A percentile compares a stretch with the other conserved stretches of the same genome.
Evolutionary conservation across 1,140 invertebrate genomes (phyloP).

Genomic region (Heliconius nattereri): DNA sequence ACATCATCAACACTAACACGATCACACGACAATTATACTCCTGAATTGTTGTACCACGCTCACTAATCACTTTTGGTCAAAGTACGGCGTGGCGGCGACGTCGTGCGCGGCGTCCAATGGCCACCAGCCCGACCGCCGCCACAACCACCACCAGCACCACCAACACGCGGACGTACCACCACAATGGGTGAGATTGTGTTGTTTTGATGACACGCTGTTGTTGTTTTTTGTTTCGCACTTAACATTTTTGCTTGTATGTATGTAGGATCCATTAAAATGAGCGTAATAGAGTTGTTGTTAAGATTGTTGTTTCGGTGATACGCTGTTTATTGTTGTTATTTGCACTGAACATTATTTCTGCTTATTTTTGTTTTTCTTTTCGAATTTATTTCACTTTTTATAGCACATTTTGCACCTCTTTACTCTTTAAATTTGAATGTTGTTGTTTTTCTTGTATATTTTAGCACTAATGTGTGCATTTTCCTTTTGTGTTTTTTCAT

Average conservation of each 20-base stretch:
- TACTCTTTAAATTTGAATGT: neutral
- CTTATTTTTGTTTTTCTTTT: no score
- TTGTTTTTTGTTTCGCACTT: constrained; percentile 24
- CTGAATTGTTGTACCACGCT: constrained; percentile 10
- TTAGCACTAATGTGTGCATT: neutral
- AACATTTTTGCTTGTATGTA: neutral
- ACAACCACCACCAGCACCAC: constrained; percentile 66
- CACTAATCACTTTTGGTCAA: constrained; percentile 41
- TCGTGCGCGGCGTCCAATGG: constrained; percentile 73
- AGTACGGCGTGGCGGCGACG: constrained; percentile 78
- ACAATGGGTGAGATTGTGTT: constrained; percentile 66
- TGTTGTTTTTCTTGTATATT: neutral
- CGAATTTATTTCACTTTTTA: neutral
- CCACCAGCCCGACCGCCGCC: constrained; percentile 70
- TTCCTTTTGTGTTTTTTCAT: neutral
- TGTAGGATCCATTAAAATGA: neutral
- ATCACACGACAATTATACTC: neutral
- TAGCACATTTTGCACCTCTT: neutral
- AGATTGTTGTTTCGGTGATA: neutral
- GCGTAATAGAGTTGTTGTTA: neutral
- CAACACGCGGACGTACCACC: constrained; percentile 75
- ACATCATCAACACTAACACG: neutral
- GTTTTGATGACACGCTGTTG: constrained; percentile 24
- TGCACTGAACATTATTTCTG: no score
- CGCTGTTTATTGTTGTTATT: no score